Conservation (phyloP, 2,113 vertebrate species). For the Microtus montanus region DNA sequence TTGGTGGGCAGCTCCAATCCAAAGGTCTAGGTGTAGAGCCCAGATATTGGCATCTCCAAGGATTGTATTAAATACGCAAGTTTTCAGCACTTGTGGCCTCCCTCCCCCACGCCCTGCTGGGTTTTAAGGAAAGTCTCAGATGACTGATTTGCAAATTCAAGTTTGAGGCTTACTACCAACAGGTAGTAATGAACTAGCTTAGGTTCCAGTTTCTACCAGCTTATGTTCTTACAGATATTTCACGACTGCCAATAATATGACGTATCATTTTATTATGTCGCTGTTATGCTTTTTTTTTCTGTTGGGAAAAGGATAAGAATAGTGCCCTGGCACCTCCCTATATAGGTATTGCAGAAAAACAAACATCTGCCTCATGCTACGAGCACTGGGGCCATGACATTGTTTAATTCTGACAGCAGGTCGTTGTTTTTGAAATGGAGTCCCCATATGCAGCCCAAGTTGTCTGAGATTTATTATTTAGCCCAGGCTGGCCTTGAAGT, state of each 20-base stretch:
- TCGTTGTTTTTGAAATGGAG: not conserved
- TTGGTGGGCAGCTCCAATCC: not conserved
- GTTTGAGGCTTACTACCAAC: not conserved
- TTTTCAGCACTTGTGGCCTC: not conserved
- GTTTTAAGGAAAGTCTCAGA: not conserved
- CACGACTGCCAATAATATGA: not conserved
- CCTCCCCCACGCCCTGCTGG: not conserved
- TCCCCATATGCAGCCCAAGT: not conserved
- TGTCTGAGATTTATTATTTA: not conserved
- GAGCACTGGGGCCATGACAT: not conserved
- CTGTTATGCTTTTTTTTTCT: slow-evolving; percentile 12
- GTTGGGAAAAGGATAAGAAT: not conserved
- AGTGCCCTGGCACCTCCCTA: not conserved
- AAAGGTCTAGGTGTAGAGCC: not conserved
- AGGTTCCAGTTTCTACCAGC: not conserved
- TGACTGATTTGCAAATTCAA: not conserved
- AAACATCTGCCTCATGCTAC: not conserved
- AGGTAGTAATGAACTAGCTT: not conserved
- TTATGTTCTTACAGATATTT: not conserved
- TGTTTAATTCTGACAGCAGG: not conserved
- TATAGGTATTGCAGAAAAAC: not conserved
- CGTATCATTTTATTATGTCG: not conserved
- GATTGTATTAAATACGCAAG: not conserved
- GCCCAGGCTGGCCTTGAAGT: not conserved
- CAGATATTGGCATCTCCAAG: not conserved